Evolutionary conservation across 2,888 invertebrate genomes (phyloP).

Genomic region (Nephrotoma appendiculata): DNA sequence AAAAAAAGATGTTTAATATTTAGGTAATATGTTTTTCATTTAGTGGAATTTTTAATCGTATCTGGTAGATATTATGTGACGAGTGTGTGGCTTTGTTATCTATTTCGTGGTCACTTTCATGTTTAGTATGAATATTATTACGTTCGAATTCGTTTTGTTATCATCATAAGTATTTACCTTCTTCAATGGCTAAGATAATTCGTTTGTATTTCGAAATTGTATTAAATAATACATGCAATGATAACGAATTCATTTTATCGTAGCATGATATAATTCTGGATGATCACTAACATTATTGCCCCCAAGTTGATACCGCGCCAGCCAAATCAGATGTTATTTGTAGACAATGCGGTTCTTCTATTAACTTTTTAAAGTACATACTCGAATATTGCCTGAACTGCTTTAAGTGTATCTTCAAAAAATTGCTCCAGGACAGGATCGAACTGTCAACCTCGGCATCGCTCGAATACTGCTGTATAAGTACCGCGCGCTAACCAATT

Average conservation of each 20-base stretch:
- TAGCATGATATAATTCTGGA: no score
- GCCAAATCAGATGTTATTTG: no score
- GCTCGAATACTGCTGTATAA: slow-evolving; percentile 1
- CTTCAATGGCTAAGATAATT: background rate
- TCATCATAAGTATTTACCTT: background rate
- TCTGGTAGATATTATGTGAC: background rate
- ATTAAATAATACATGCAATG: background rate
- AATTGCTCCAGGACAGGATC: background rate
- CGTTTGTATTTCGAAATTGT: background rate
- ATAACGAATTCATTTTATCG: background rate
- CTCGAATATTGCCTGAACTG: background rate
- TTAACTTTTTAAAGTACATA: no score
- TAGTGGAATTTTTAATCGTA: background rate
- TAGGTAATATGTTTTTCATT: background rate
- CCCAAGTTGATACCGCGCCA: no score
- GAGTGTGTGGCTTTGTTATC: background rate
- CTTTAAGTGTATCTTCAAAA: background rate
- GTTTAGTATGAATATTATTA: background rate
- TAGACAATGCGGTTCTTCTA: no score
- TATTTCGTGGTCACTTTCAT: background rate
- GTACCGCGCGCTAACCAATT: slow-evolving; percentile 5
- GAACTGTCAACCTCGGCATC: slow-evolving; percentile 1
- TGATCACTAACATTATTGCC: no score
- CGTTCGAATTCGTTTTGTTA: background rate
- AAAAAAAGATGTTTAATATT: background rate